A percentile compares a stretch with the other conserved stretches of the same genome.
These are phyloP conservation scores for Sinocyclocheilus anshuiensis DNA, from an alignment of 2,113 vertebrate species.

Conservation along the genomic window DNA sequence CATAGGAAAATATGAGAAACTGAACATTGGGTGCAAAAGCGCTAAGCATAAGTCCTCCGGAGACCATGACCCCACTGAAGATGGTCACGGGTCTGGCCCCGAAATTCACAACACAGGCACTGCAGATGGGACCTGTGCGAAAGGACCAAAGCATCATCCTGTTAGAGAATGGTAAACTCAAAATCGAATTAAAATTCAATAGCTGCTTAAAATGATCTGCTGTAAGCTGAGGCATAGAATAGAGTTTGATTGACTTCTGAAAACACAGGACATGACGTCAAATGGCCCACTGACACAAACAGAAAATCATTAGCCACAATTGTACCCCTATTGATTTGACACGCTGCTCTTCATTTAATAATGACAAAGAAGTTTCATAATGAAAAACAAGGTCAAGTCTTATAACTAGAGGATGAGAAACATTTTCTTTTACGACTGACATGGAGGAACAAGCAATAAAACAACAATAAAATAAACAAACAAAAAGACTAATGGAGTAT, in stretches of 20 bases:
- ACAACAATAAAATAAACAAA: too few species aligned
- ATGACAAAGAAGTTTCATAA: background rate
- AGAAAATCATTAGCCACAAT: constrained; percentile 7
- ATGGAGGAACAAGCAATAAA: too few species aligned
- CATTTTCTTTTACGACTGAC: background rate
- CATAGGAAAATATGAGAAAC: constrained; percentile 86
- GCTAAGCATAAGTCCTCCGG: constrained; percentile 85
- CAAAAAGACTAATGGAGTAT: too few species aligned
- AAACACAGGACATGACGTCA: background rate
- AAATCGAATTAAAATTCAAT: background rate
- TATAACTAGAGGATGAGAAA: background rate
- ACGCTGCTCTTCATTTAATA: constrained; percentile 13
- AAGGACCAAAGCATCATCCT: background rate
- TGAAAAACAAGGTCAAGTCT: constrained; percentile 2
- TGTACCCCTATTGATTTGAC: background rate
- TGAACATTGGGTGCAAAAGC: constrained; percentile 86
- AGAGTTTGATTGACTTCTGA: background rate
- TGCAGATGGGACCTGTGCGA: constrained; percentile 83
- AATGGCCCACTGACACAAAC: background rate
- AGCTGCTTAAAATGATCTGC: too few species aligned
- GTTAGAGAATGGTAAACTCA: background rate
- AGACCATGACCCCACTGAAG: constrained; percentile 87
- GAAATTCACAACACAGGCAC: constrained; percentile 83
- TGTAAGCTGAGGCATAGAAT: background rate
- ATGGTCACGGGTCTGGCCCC: constrained; percentile 85